Base-by-base conservation (phyloP, 2,888 invertebrate species). In the Callimorpha dominula region DNA sequence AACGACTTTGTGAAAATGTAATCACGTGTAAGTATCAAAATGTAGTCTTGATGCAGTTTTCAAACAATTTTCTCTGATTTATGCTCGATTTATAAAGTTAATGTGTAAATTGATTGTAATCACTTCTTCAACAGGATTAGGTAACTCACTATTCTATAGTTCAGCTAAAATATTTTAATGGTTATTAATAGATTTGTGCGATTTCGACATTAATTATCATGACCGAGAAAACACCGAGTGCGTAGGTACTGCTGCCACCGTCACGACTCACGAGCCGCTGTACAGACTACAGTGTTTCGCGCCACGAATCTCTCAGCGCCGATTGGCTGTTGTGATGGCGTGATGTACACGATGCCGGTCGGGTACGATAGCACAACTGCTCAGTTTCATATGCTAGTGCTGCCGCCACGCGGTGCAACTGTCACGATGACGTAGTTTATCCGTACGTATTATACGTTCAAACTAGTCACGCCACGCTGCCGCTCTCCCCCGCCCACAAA, bases 301-400 rank as follows among this genome's bases (percentile, higher is more conserved):
- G 90, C 89, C 89, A 90, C 86, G 82, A 84, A 76, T 87, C 83
- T 77, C 84, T 85, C 70, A 86, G 64, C 82, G 79, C 87, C 89
- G 91, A 95, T 95, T 95, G 95, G 95, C 85, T 82, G 87, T 78
- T 76, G 76, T 75, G 78, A 88, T 95, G 94, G 95, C 94, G 95
- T 94, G 95, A 95, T 91, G 87, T 87, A 79, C 12, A 57, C 77
- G 84, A 82, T 76, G 84, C 81, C 85, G 86, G 68, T 74, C 68
- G 74, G 43, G 71, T 75, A 43, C 62, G 74, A 69, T 66, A 70
- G 78, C 78, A 75, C 75, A 74, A 79, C 77, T 79, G 73, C 76
- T 78, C 67, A 65, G 60, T 60, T 65, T 52, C 72, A 14, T 60
- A 76, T 87, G 88, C 82, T 78, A 77, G 93, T 93, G 94, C 93